Base-by-base conservation (phyloP, 2,797 vertebrate genomes). In the Sebastes vulpes region DNA sequence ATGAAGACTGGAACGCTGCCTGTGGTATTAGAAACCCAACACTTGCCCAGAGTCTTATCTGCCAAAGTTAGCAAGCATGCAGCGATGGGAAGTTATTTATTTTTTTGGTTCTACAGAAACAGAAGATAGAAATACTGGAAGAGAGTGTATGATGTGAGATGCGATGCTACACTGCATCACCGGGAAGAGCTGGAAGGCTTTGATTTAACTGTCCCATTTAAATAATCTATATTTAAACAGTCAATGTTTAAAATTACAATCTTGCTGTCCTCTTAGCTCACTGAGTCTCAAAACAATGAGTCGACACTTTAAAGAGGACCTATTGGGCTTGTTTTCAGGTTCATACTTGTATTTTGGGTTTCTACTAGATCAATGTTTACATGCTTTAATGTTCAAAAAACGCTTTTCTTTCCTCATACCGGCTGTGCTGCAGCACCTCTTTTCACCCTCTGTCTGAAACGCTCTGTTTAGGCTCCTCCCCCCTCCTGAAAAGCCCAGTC, bases 11-110 rank as follows among this genome's bases (percentile, higher is more conserved):
- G 59, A 77, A 57, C 1, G 3, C 35, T 23, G 68, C 31, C 52
- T 66, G 68, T 20, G 50, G 4, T 46, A 48, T 80, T 57, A 75
- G 50, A 70, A 79, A 59, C 2, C 26, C 35, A 46, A 72, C 50
- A 75, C 32, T 54, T 42, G 65, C n/a, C 60, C 52, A 14, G 1
- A 68, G 50, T 81, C 48, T 56, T 26, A 65, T 75, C 53, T 69
- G 59, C n/a, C 29, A 64, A n/a, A 72, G 72, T 50, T 31, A 69
- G 20, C 64, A 63, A 38, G 57, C 48, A 52, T 20, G 26, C 9
- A 50, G 9, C 6, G 5, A 9, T 29, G 35, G 6, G 50, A 42
- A 56, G 20, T 21, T 52, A 9, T 57, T 9, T 42, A 29, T 57
- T 60, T 38, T 25, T 57, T 60, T 38, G 53, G 25, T 29, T 42